Evolutionary conservation across 2,113 vertebrate genomes (phyloP).

Genomic region (Bothrops jararaca): DNA sequence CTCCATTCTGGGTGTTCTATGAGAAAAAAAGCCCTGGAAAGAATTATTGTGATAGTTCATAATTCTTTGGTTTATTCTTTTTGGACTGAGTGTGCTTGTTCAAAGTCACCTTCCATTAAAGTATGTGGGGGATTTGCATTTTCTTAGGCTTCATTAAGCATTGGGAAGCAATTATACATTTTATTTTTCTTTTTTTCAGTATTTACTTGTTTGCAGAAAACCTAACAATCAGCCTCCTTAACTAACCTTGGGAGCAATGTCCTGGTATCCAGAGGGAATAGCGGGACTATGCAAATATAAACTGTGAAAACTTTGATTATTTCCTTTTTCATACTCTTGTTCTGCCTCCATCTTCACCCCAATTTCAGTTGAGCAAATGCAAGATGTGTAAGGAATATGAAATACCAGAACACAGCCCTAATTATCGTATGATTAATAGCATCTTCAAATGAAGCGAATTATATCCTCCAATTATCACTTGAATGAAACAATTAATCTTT

Average conservation of each 20-base stretch:
- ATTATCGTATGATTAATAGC: constrained; percentile 24
- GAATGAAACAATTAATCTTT: constrained; percentile 36
- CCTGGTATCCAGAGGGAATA: neutral
- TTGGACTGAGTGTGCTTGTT: neutral
- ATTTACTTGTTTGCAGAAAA: constrained; percentile 1
- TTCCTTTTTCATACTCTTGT: neutral
- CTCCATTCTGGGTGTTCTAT: too few relatives aligned
- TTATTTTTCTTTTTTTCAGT: neutral
- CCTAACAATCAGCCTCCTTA: neutral
- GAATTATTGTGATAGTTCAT: neutral
- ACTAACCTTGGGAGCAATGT: neutral
- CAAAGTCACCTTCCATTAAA: neutral
- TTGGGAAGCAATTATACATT: neutral
- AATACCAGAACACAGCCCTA: constrained; percentile 6
- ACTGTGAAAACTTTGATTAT: neutral
- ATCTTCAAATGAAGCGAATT: constrained; percentile 38
- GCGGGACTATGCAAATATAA: neutral
- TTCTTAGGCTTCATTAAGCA: neutral
- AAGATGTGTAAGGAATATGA: constrained; percentile 15
- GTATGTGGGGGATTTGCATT: neutral
- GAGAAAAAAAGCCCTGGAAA: neutral
- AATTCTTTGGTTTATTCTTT: neutral
- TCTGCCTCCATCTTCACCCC: neutral
- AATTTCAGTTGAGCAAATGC: constrained; percentile 5
- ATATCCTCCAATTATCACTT: constrained; percentile 12